Evolutionary conservation across 2,113 vertebrate species (phyloP).

Genomic region (Limnothrissa miodon): DNA sequence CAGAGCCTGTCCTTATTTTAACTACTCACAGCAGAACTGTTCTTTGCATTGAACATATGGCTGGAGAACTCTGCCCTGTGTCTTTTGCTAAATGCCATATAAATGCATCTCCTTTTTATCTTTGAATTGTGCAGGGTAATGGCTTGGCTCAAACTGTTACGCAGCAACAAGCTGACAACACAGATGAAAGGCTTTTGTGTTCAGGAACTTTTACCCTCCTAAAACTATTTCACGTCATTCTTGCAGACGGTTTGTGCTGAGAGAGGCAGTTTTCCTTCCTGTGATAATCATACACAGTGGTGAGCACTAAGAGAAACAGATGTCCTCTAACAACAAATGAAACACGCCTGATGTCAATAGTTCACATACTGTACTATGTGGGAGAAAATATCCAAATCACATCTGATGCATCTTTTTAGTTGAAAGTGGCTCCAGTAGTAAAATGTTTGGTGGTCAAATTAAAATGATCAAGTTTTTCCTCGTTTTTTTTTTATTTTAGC

Average conservation of each 20-base stretch:
- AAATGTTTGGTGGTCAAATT: not conserved
- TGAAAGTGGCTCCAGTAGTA: constrained; percentile 2
- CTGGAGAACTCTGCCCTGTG: not conserved
- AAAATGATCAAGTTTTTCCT: not conserved
- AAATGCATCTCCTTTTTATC: not conserved
- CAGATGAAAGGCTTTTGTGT: not conserved
- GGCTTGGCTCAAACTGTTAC: not conserved
- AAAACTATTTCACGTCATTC: not conserved
- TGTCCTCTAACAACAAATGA: not conserved
- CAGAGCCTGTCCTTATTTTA: not conserved
- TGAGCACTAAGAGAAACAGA: not conserved
- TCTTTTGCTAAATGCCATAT: not conserved
- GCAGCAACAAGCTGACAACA: not conserved
- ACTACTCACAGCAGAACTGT: not conserved
- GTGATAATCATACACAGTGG: not conserved
- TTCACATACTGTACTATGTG: constrained; percentile 12
- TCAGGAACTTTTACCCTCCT: not conserved
- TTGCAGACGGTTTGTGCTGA: not conserved
- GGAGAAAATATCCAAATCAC: constrained; percentile 6
- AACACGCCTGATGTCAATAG: not conserved
- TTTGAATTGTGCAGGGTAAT: not conserved
- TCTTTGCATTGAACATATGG: not conserved
- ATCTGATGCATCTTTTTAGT: not conserved
- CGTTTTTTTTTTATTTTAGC: not conserved
- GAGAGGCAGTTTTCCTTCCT: not conserved